These are phyloP conservation scores for Patella depressa DNA, from an alignment of 2,888 invertebrate species.

Conservation along the genomic window DNA sequence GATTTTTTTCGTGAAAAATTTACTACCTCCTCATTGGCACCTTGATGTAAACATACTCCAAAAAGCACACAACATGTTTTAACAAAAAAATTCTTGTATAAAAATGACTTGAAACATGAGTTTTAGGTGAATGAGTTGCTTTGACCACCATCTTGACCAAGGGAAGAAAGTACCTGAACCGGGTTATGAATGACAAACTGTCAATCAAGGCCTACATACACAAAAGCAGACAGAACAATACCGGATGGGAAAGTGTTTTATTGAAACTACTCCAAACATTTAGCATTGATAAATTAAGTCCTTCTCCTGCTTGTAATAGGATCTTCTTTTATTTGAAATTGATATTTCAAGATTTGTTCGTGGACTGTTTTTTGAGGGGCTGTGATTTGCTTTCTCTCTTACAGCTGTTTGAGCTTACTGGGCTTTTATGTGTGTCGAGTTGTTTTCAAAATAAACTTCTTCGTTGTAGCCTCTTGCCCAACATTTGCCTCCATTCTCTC, in stretches of 20 bases:
- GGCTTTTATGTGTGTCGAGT: background rate
- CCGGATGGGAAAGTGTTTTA: constrained; percentile 9
- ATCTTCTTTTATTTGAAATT: constrained; percentile 1
- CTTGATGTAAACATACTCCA: constrained; percentile 6
- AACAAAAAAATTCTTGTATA: constrained; percentile 2
- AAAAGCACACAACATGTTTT: background rate
- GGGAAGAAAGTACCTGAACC: background rate
- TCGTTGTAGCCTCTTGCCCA: background rate
- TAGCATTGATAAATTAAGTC: background rate
- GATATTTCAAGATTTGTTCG: constrained; percentile 6
- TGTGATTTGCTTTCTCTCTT: constrained; percentile 2
- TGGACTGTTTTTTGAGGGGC: constrained; percentile 4
- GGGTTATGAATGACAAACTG: background rate
- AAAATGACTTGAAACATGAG: constrained; percentile 10
- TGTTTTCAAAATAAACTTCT: constrained; percentile 9
- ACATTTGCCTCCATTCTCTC: background rate
- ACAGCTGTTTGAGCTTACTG: constrained; percentile 11
- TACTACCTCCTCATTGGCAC: constrained; percentile 4
- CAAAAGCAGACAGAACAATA: background rate
- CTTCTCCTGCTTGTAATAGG: constrained; percentile 1
- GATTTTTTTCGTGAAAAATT: constrained; percentile 4
- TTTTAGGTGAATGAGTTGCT: constrained; percentile 4
- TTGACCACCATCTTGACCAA: constrained; percentile 6
- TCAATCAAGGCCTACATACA: background rate
- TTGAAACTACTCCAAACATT: constrained; percentile 5